phyloP scores from a whole-genome alignment of 2,888 invertebrate species.

The Drosophila mayaguana region DNA sequence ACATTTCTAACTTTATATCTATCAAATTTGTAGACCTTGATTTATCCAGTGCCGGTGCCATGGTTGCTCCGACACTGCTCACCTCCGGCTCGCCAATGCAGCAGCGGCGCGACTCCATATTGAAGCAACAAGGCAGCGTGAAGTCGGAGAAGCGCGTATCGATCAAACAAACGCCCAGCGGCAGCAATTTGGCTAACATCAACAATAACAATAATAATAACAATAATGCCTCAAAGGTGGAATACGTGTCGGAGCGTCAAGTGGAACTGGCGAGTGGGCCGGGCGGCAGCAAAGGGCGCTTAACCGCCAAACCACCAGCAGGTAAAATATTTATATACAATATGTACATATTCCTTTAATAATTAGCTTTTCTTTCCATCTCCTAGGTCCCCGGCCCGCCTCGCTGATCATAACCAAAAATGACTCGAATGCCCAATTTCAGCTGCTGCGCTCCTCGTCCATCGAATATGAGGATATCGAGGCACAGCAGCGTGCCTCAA shows the following conservation, averaged over 20 bases:
- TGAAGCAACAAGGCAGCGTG: constrained; percentile 83
- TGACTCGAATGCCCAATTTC: constrained; percentile 83
- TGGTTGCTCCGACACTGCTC: constrained; percentile 58
- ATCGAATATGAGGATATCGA: constrained; percentile 85
- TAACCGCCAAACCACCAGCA: constrained; percentile 75
- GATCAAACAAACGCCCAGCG: constrained; percentile 75
- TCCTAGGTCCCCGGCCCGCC: constrained; percentile 83
- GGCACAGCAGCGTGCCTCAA: constrained; percentile 74
- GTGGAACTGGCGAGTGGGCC: constrained; percentile 41
- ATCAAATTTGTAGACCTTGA: constrained; percentile 61
- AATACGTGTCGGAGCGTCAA: constrained; percentile 82
- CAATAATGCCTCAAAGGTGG: constrained; percentile 75
- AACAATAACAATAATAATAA: constrained; percentile 56
- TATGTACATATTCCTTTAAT: neutral
- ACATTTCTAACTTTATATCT: constrained; percentile 19
- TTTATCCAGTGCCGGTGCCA: constrained; percentile 51
- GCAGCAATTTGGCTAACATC: constrained; percentile 49
- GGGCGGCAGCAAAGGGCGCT: constrained; percentile 62
- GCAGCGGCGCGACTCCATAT: constrained; percentile 83
- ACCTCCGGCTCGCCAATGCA: constrained; percentile 75
- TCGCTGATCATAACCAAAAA: constrained; percentile 84
- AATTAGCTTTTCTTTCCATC: neutral
- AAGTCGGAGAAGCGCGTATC: constrained; percentile 85
- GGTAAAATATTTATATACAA: constrained; percentile 57
- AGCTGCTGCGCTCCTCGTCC: constrained; percentile 84